Conservation (phyloP, 2,797 vertebrate species). For the Nannoperca obscura region DNA sequence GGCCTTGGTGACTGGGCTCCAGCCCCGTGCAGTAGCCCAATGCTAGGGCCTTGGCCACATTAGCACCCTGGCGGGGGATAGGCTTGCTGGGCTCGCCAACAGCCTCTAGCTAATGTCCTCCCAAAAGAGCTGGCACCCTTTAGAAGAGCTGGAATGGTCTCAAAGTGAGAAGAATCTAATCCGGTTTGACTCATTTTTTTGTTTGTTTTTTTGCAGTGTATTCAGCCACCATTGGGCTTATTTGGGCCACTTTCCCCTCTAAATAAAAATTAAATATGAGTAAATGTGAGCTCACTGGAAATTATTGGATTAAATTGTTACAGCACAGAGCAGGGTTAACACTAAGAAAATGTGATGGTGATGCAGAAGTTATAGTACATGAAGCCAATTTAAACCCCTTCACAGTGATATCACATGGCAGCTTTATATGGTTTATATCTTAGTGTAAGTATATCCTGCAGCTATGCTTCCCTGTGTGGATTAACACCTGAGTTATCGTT, state of each 20-base stretch:
- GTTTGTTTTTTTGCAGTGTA: conserved; percentile 20
- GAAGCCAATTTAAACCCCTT: conserved; percentile 49
- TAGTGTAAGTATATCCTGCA: conserved; percentile 42
- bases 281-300: conserved; percentile 44
- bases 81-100: conserved; percentile 38
- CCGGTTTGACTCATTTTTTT: conserved; percentile 57
- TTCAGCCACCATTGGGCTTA: conserved; percentile 46
- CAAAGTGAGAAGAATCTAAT: conserved; percentile 77
- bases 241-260: conserved; percentile 60
- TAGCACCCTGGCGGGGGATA: conserved; percentile 69
- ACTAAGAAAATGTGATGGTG: neutral
- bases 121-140: conserved; percentile 72
- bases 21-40: conserved; percentile 49
- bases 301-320: conserved; percentile 65
- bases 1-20: conserved; percentile 65
- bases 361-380: conserved; percentile 47
- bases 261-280: conserved; percentile 60
- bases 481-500: conserved; percentile 54
- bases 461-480: conserved; percentile 35
- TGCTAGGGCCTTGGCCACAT: conserved; percentile 72
- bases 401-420: conserved; percentile 50
- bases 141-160: conserved; percentile 72
- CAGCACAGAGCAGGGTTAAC: conserved; percentile 24
- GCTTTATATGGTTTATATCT: conserved; percentile 49
- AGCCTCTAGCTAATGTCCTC: conserved; percentile 73